Evolutionary conservation across 1,140 invertebrate species (phyloP), one percentile per base, ranked within the genome.

Genomic region (Ridgeia piscesae): DNA sequence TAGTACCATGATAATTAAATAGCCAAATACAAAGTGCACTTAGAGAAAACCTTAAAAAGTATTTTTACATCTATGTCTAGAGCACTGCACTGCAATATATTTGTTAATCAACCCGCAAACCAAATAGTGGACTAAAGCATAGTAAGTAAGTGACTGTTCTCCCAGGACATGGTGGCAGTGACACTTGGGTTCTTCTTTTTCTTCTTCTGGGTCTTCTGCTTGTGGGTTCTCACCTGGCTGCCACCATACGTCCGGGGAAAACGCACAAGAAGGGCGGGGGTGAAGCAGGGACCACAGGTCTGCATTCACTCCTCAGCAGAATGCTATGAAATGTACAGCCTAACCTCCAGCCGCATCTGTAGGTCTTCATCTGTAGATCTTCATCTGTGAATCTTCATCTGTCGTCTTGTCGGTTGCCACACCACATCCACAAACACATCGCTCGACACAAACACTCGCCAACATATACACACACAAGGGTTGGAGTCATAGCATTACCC

Each of bases 261-360:
- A 77, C 58, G 27, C 58, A 77, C 58, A 77, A 77, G 27, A 31
- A n/a, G n/a, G n/a, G n/a, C n/a, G 27, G 58, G 58, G 58, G 58
- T 77, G 58, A 77, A 77, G 58, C 58, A 77, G 58, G 58, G 58
- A 77, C 58, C 17, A 77, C 58, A 27, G 58, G 11, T 77, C 58
- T 77, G 58, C 58, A 2, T 77, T 77, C 58, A 77, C 8, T 4
- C 58, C 58, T 21, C 58, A 77, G 58, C 58, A 77, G 58, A 77
- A 77, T 77, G 58, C 58, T 77, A 77, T 77, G 58, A 77, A 77
- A 77, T 77, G 58, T 77, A 77, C 58, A 77, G 58, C 58, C 58
- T 77, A 77, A 77, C 58, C 58, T 77, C 58, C 58, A 14, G 58
- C 58, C 4, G 58, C 58, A 77, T 77, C 58, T 77, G 17, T 77